Conservation (phyloP, 2,888 invertebrate genomes). For the Oligia fasciuncula region DNA sequence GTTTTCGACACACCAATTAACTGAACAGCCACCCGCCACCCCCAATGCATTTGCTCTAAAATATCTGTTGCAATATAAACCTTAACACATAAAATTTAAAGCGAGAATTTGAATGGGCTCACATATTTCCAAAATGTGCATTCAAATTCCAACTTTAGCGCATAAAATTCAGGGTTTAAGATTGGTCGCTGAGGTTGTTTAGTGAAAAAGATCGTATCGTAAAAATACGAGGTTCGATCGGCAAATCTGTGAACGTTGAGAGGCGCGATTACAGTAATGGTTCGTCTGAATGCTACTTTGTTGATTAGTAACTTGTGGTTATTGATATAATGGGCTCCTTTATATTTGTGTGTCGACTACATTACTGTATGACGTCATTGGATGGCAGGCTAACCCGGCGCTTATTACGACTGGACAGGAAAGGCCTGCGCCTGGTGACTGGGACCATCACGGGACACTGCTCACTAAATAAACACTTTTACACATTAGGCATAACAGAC, state of each 20-base stretch:
- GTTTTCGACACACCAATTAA: conserved; percentile 69
- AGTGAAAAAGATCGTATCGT: conserved; percentile 66
- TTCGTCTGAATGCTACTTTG: conserved; percentile 30
- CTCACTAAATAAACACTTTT: too few species aligned
- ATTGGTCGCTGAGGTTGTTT: conserved; percentile 43
- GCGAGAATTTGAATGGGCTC: conserved; percentile 14
- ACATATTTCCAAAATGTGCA: conserved; percentile 20
- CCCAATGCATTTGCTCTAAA: conserved; percentile 48
- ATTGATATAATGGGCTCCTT: neutral
- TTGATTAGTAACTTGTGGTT: conserved; percentile 10
- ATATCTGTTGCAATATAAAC: conserved; percentile 45
- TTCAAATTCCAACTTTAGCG: conserved; percentile 51
- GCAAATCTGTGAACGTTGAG: conserved; percentile 61
- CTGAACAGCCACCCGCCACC: conserved; percentile 52
- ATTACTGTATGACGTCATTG: neutral
- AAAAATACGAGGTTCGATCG: conserved; percentile 63
- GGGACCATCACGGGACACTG: too few species aligned
- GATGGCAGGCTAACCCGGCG: too few species aligned
- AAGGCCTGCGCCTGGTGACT: too few species aligned
- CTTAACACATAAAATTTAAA: conserved; percentile 44
- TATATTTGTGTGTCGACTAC: neutral
- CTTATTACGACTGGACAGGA: too few species aligned
- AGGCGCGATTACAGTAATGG: conserved; percentile 56
- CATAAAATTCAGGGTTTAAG: conserved; percentile 24
- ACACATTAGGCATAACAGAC: too few species aligned